A percentile compares a stretch with the other conserved stretches of the same genome.
Conservation (phyloP, 2,797 vertebrate genomes). For the Eremophila alpestris region DNA sequence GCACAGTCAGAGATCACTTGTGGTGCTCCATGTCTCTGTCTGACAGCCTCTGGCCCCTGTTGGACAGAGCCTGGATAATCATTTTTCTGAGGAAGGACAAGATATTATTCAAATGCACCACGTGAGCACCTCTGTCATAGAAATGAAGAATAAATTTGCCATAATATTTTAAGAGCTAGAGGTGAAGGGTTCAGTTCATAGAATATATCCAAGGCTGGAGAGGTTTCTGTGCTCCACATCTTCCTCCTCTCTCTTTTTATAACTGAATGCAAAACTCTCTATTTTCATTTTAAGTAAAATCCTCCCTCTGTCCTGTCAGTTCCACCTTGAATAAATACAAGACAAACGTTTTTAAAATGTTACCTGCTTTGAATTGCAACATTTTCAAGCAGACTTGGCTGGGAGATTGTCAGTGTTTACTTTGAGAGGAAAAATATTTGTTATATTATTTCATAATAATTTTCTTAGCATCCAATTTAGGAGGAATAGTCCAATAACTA, state of each 20-base stretch:
- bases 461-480: neutral
- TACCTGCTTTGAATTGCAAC: neutral
- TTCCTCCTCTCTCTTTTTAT: neutral
- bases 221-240: neutral
- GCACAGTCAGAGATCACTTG: neutral
- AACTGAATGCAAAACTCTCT: neutral
- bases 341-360: neutral
- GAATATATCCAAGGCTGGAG: neutral
- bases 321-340: conserved; percentile 24
- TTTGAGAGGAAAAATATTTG: neutral
- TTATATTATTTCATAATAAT: neutral
- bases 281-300: neutral
- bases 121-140: neutral
- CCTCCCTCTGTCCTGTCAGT: neutral
- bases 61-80: neutral
- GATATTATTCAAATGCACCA: neutral
- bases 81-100: neutral
- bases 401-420: neutral
- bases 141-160: neutral
- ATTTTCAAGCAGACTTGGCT: neutral
- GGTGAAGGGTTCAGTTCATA: neutral
- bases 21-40: neutral
- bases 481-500: neutral
- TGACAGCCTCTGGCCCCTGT: neutral
- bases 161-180: neutral